Percentiles rank a stretch among this genome's conserved stretches.
phyloP scores from a whole-genome alignment of 2,797 vertebrate genomes.

The Sphenopsis melanotis region DNA sequence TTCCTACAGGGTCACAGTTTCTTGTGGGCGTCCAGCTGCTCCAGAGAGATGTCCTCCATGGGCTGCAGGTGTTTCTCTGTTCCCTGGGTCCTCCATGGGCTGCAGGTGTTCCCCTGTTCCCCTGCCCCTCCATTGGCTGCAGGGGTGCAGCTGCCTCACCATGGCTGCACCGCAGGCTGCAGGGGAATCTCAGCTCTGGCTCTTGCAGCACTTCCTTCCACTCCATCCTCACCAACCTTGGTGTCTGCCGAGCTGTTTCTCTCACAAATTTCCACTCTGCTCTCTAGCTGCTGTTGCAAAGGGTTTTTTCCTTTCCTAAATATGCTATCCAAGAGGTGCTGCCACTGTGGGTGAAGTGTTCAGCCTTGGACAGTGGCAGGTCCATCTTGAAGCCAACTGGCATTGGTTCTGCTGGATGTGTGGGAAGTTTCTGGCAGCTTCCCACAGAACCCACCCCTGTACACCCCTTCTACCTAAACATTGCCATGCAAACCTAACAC shows the following conservation, averaged over 20 bases:
- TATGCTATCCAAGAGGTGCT: not conserved
- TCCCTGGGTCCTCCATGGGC: not conserved
- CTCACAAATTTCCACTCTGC: not conserved
- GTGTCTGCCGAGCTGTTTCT: not conserved
- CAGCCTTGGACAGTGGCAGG: not conserved
- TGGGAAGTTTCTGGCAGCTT: not conserved
- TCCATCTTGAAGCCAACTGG: not conserved
- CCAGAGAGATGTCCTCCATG: too few relatives aligned
- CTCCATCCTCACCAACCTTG: not conserved
- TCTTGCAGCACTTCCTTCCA: not conserved
- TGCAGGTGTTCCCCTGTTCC: not conserved
- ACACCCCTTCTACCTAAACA: not conserved
- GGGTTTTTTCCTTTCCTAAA: not conserved
- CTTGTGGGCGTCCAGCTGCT: not conserved
- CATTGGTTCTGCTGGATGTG: fast-evolving
- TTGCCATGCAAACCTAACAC: not conserved
- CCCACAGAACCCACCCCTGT: not conserved
- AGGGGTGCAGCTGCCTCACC: not conserved
- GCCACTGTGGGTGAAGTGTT: not conserved
- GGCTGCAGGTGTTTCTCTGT: too few relatives aligned
- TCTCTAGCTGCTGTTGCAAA: not conserved
- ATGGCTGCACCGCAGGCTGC: too few relatives aligned
- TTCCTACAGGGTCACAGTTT: not conserved
- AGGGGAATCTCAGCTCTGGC: not conserved
- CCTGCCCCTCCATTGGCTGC: too few relatives aligned